These are phyloP conservation scores for Temnothorax curvispinosus DNA, from an alignment of 1,140 invertebrate genomes.

Conservation along the genomic window DNA sequence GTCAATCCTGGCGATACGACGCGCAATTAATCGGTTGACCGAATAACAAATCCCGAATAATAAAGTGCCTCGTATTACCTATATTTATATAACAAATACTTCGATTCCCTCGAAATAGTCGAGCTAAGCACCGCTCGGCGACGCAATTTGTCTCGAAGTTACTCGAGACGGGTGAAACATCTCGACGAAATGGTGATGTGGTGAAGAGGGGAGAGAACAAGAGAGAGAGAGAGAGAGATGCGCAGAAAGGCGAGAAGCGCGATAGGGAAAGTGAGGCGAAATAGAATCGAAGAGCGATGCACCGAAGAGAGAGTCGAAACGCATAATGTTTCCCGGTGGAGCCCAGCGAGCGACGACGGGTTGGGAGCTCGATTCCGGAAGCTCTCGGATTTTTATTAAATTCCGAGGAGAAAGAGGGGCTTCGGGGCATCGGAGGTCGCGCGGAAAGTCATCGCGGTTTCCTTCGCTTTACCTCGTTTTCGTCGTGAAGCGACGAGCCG, in stretches of 20 bases:
- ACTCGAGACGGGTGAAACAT: conserved; percentile 23
- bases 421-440: conserved; percentile 40
- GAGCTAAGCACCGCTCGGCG: background rate
- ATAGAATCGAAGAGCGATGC: conserved; percentile 39
- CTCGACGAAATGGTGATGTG: background rate
- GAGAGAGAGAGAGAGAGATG: background rate
- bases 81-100: conserved; percentile 52
- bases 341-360: background rate
- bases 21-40: conserved; percentile 7
- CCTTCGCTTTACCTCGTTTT: background rate
- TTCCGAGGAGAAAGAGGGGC: conserved; percentile 37
- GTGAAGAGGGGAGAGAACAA: background rate
- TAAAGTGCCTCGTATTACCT: background rate
- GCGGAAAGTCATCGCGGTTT: conserved; percentile 54
- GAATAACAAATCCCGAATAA: background rate
- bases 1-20: background rate
- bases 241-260: background rate
- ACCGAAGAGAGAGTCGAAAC: conserved; percentile 16
- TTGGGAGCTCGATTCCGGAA: conserved; percentile 41
- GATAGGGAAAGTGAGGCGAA: conserved; percentile 35
- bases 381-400: conserved; percentile 65
- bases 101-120: conserved; percentile 16
- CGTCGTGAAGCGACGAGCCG: conserved; percentile 1
- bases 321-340: conserved; percentile 51
- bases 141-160: conserved; percentile 47